Evolutionary conservation across 2,113 vertebrate genomes (phyloP).

Genomic region (Brachyhypopomus gauderio): DNA sequence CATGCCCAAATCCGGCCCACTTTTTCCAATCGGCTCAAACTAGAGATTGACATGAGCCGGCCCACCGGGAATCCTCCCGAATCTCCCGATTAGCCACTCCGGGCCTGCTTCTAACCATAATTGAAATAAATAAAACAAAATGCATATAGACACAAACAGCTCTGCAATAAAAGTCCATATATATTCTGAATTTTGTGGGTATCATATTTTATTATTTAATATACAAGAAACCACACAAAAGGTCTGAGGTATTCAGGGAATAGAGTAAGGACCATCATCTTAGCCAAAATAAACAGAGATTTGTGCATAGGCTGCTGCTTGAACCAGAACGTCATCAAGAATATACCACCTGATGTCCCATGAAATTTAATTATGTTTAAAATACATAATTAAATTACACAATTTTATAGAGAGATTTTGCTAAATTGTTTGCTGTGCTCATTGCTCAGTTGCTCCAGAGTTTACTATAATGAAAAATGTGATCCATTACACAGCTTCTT

Average conservation of each 20-base stretch:
- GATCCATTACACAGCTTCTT: not conserved
- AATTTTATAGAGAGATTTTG: not conserved
- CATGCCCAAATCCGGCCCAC: no score
- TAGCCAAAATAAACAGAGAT: slow-evolving; percentile 38
- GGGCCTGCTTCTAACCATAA: not conserved
- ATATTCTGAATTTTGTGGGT: not conserved
- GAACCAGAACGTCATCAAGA: not conserved
- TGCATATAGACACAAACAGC: not conserved
- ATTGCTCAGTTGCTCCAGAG: not conserved
- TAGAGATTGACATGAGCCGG: no score
- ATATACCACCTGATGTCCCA: not conserved
- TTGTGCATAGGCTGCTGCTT: slow-evolving; percentile 1
- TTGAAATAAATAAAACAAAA: not conserved
- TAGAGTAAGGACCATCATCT: slow-evolving; percentile 44
- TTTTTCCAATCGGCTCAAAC: no score
- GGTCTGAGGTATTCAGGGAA: slow-evolving; percentile 62
- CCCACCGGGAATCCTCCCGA: no score
- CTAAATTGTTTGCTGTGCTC: not conserved
- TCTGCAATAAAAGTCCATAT: not conserved
- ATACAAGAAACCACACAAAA: slow-evolving; percentile 32
- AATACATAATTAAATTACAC: not conserved
- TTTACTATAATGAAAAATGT: not conserved
- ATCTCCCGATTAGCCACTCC: no score
- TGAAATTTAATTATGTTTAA: no score
- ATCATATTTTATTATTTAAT: not conserved